phyloP scores from a whole-genome alignment of 1,140 invertebrate genomes.

The Hyposmocoma kahamanoa region DNA sequence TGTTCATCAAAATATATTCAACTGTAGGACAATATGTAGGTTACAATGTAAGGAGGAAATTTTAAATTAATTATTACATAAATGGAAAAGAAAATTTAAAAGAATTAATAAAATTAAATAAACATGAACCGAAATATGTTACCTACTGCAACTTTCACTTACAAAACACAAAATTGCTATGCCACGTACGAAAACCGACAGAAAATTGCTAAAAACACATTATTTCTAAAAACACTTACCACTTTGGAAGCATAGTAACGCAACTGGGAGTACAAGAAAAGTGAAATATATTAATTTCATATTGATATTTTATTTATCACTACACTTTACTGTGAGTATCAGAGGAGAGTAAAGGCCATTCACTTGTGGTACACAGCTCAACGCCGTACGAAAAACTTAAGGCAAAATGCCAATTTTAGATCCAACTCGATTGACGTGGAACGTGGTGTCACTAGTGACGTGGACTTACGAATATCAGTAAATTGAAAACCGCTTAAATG shows the following conservation, averaged over 20 bases:
- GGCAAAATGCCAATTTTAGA: conserved; percentile 64
- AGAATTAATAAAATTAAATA: too few relatives aligned
- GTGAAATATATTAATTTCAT: conserved; percentile 63
- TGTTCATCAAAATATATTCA: too few relatives aligned
- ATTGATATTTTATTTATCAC: conserved; percentile 32
- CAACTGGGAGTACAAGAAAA: conserved; percentile 56
- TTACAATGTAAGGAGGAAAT: too few relatives aligned
- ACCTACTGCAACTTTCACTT: conserved; percentile 23
- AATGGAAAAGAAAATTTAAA: too few relatives aligned
- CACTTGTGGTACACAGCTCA: conserved; percentile 49
- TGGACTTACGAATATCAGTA: too few relatives aligned
- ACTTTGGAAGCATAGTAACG: conserved; percentile 55
- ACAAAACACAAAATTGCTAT: conserved; percentile 19
- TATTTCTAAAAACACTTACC: conserved; percentile 34
- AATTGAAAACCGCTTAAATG: too few relatives aligned
- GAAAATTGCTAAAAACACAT: conserved; percentile 6
- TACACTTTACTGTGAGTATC: conserved; percentile 11
- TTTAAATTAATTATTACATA: too few relatives aligned
- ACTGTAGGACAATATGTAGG: too few relatives aligned
- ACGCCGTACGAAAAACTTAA: conserved; percentile 37
- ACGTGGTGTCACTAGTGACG: conserved; percentile 48
- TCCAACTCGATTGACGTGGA: conserved; percentile 73
- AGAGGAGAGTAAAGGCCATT: conserved; percentile 44
- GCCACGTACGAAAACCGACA: conserved; percentile 24
- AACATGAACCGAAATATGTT: conserved; percentile 18